Base-by-base conservation (phyloP, 2,888 invertebrate species). In the Tethea ocularis region DNA sequence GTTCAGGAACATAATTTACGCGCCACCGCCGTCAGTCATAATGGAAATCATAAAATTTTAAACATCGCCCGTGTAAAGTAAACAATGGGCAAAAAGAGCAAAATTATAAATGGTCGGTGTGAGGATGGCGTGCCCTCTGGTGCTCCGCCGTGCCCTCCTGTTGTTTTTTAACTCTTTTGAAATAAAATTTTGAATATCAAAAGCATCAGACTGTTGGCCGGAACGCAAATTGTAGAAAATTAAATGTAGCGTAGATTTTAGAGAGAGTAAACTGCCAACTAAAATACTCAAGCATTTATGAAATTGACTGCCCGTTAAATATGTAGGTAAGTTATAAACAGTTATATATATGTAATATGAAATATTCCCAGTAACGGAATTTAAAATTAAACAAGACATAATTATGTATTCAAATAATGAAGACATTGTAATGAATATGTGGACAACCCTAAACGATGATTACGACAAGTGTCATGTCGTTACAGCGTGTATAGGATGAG, bases 71-170 rank as follows among this genome's bases (percentile, higher is more conserved):
- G 87, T 33, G 33, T 87, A 86, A 90, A 92, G 88, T 87, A 91
- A 93, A 93, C 92, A 93, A 92, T 92, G 89, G 88, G 77, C 74
- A 89, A 91, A 91, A 91, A 85, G 86, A 88, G 80, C 81, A 87
- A 85, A 78, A 79, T 72, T 69, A 74, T 81, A 81, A 86, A 82
- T 74, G 82, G 78, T 73, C 76, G 77, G 78, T 76, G 83, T 74
- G 75, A 69, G 62, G 59, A 61, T 72, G 79, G 74, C 72, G 64
- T 78, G 83, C 85, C 86, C 83, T 78, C 78, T 71, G 83, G 83
- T 78, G 76, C 76, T 77, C 61, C 15, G 24, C 61, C 61, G 74
- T 62, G 80, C 72, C 71, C 72, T 76, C 74, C 70, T 67, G 64
- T 71, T 77, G 74, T 79, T 80, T 72, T 78, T 74, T 73, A 72